These are phyloP conservation scores for Nasonia longicornis DNA, from an alignment of 1,140 invertebrate genomes.

Conservation along the genomic window DNA sequence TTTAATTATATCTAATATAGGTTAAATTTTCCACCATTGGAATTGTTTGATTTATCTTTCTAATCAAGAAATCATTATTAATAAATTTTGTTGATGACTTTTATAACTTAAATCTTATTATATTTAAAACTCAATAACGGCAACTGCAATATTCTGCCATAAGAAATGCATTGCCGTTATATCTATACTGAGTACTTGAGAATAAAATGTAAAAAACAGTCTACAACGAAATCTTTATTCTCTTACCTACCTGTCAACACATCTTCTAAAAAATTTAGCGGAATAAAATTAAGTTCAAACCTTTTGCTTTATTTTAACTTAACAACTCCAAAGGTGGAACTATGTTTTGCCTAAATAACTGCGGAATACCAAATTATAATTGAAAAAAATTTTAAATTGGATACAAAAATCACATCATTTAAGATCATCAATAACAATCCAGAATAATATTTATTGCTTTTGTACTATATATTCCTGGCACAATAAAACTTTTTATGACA, in stretches of 20 bases:
- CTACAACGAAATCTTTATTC: slow-evolving; percentile 56
- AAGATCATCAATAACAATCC: slow-evolving; percentile 3
- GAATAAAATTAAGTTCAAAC: slow-evolving; percentile 51
- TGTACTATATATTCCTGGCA: slow-evolving; percentile 26
- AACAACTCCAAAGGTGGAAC: slow-evolving; percentile 65
- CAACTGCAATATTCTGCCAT: slow-evolving; percentile 62
- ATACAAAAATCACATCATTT: slow-evolving; percentile 8
- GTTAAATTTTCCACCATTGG: slow-evolving; percentile 59
- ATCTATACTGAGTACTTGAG: slow-evolving; percentile 48
- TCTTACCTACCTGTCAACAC: slow-evolving; percentile 60
- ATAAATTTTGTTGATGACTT: slow-evolving; percentile 13
- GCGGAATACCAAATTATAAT: not conserved
- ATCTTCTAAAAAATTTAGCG: slow-evolving; percentile 45
- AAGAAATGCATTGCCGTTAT: slow-evolving; percentile 67
- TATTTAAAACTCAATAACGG: slow-evolving; percentile 46
- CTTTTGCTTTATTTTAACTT: slow-evolving; percentile 46
- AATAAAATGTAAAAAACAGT: slow-evolving; percentile 47
- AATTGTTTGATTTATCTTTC: slow-evolving; percentile 54
- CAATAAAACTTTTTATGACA: not conserved
- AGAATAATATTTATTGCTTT: slow-evolving; percentile 30
- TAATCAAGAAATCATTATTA: not conserved
- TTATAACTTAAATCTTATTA: slow-evolving; percentile 16
- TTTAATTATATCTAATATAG: slow-evolving; percentile 29
- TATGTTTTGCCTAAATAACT: slow-evolving; percentile 15
- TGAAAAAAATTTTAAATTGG: slow-evolving; percentile 15